These are phyloP conservation scores for Unio pictorum DNA, from an alignment of 2,888 invertebrate species.

Conservation along the genomic window DNA sequence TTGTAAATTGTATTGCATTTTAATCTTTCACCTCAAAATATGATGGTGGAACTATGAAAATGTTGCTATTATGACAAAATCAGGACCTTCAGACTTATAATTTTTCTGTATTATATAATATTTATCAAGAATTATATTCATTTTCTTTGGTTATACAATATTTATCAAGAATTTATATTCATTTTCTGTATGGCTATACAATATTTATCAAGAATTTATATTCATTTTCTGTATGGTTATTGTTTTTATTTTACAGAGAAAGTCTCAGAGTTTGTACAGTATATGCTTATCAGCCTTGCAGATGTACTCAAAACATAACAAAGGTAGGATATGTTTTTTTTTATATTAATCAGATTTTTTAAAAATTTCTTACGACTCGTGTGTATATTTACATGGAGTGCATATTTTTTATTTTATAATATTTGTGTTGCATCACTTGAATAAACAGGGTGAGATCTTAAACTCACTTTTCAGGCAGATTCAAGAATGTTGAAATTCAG, in stretches of 20 bases:
- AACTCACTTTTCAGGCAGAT: too few species aligned
- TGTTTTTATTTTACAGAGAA: constrained; percentile 42
- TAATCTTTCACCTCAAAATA: not conserved
- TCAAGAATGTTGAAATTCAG: too few species aligned
- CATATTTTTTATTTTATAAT: not conserved
- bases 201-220: too few species aligned
- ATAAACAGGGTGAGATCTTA: too few species aligned
- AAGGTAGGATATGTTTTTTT: constrained; percentile 43
- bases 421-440: too few species aligned
- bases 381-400: not conserved
- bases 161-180: too few species aligned
- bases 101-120: too few species aligned
- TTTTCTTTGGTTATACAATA: not conserved
- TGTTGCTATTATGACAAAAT: too few species aligned
- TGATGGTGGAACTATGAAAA: not conserved
- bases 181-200: too few species aligned
- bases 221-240: not conserved
- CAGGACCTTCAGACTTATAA: too few species aligned
- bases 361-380: not conserved
- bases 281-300: constrained; percentile 81
- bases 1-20: not conserved
- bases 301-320: constrained; percentile 76
- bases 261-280: constrained; percentile 79
- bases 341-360: not conserved
- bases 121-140: too few species aligned